Evolutionary conservation across 2,113 vertebrate species (phyloP), one percentile per base, ranked within the genome.

Genomic region (Sylvietta virens): DNA sequence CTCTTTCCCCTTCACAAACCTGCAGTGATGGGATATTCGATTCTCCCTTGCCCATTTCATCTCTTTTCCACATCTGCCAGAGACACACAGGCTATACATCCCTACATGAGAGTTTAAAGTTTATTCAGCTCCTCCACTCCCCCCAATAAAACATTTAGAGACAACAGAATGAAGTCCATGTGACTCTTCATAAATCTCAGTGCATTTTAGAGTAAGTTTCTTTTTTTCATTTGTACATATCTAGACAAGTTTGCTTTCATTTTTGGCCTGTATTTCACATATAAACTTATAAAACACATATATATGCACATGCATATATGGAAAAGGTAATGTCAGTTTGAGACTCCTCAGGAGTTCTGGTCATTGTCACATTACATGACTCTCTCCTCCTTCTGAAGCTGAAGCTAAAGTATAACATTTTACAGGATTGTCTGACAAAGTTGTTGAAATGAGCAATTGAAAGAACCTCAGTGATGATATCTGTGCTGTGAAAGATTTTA

Each of bases 41-140:
- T 98, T 98, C 98, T 98, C 98, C 97, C 98, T 97, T 97, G 97
- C 97, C 97, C 98, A 98, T 98, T 98, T 98, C 98, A 97, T 98
- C 98, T 98, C 98, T 97, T 98, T 98, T 98, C 94, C 98, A 99
- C 99, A 99, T 99, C 98, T 99, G 99, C 98, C 98, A 98, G 97
- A 97, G 98, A 98, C 97, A 97, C 97, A 98, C 96, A 98, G 92
- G 97, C 97, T 97, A 98, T 98, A 96, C 97, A 97, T 98, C 98
- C 98, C 98, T 98, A 97, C 98, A 98, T 98, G 98, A 97, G 97
- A 98, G 98, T 98, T 98, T 98, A 98, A 98, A 98, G 98, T 98
- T 98, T 98, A 97, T 92, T 94, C 97, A 98, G 94, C 96, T 96
- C 95, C 93, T 96, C 97, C 93, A 95, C 61, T 92, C 80, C 82